Base-by-base conservation (phyloP, 2,797 vertebrate species). In the Atherinosoma microstoma region DNA sequence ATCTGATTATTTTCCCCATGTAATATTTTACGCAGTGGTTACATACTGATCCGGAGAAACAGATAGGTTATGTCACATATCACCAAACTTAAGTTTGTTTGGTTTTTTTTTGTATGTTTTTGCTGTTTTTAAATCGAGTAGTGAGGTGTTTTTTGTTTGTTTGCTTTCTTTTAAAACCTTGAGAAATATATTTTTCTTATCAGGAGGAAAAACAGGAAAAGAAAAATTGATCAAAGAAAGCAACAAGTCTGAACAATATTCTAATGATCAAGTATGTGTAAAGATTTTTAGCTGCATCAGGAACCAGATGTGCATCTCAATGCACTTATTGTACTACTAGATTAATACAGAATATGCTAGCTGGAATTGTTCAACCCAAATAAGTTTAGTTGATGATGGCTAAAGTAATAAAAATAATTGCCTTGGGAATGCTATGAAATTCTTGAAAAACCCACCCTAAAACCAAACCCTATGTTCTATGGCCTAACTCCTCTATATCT, bases 401-500 rank as follows among this genome's bases (percentile, higher is more conserved):
- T 49, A 51, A 73, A 18, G 2, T 35, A 18, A 60, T 42, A 0
- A 67, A 65, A 60, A 54, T 12, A 4, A 13, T 16, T 27, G 34
- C 63, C 1, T 34, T 67, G 40, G 54, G 45, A 69, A 35, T 38
- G 35, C 49, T 20, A 42, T 36, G 6, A 53, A 68, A 51, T 29
- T 12, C 13, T 59, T 73, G 53, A 15, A 68, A 60, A 73, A 70
- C 35, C 58, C 6, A 4, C 0, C 12, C 56, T 35, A 51, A 78
- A 57, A 77, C 2, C 42, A 74, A 58, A 61, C 47, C 22, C 51
- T 40, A 32, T 49, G 16, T 56, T 63, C 51, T 40, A 72, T 53
- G 16, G 45, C 2, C 30, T 60, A 42, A 79, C 24, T 70, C 29
- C 22, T 64, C 47, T 65, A 73, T 18, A n/a, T 62, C 69, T 61